Evolutionary conservation across 2,113 vertebrate species (phyloP).

Genomic region (Lipophrys pholis): DNA sequence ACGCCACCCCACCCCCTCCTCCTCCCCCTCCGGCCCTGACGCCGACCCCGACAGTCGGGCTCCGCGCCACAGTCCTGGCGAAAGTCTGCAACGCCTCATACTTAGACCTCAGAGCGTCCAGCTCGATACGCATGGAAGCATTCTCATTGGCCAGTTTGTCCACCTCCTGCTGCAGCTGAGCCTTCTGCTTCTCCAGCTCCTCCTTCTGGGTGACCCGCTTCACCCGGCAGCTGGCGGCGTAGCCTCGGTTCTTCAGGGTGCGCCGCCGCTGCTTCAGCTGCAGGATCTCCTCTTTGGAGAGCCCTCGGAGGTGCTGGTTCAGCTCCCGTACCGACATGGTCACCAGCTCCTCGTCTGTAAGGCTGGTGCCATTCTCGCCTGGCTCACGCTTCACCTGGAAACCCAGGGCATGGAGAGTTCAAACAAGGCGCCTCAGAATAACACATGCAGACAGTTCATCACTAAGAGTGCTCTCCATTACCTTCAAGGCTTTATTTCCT

Average conservation of each 20-base stretch:
- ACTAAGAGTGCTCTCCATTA: constrained; percentile 40
- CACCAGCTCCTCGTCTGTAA: constrained; percentile 98
- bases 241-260: constrained; percentile 97
- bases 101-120: constrained; percentile 96
- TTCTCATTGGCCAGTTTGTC: constrained; percentile 98
- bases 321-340: constrained; percentile 98
- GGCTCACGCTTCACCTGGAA: constrained; percentile 98
- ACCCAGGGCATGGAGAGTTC: not conserved
- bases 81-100: constrained; percentile 99
- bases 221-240: constrained; percentile 96
- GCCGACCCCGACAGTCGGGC: constrained; percentile 86
- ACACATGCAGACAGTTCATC: not conserved
- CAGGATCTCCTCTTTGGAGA: constrained; percentile 96
- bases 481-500: constrained; percentile 89
- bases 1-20: constrained; percentile 85
- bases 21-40: constrained; percentile 77
- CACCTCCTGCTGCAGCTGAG: constrained; percentile 96
- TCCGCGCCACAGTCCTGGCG: constrained; percentile 95
- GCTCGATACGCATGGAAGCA: constrained; percentile 95
- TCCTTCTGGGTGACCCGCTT: constrained; percentile 98
- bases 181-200: constrained; percentile 98
- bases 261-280: constrained; percentile 97
- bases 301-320: constrained; percentile 97
- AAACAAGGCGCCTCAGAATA: not conserved
- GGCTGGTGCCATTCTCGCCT: constrained; percentile 97